A percentile compares a stretch with the other conserved stretches of the same genome.
Evolutionary conservation across 2,797 vertebrate genomes (phyloP).

Genomic region (Toxotes lorentzi): DNA sequence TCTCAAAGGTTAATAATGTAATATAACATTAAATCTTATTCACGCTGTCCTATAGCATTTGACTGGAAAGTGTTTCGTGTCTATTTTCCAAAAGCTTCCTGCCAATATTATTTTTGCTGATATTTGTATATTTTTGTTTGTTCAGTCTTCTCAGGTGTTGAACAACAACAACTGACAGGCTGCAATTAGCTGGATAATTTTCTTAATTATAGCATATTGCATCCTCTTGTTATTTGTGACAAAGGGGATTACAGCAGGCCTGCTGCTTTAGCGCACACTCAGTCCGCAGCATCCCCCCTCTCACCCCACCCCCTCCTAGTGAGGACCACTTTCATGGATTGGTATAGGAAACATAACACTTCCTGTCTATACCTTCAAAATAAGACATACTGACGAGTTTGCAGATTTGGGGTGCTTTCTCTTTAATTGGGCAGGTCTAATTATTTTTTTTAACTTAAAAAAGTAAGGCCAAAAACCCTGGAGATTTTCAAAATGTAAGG

Average conservation of each 20-base stretch:
- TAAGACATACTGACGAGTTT: neutral
- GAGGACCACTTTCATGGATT: slow-evolving; percentile 25
- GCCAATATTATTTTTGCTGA: neutral
- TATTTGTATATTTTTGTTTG: neutral
- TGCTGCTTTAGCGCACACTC: slow-evolving; percentile 53
- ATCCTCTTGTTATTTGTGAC: slow-evolving; percentile 66
- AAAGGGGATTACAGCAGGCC: slow-evolving; percentile 67
- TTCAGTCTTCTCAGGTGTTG: neutral
- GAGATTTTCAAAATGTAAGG: neutral
- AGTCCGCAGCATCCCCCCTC: slow-evolving; percentile 15
- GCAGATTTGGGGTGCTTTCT: neutral
- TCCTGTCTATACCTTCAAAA: slow-evolving; percentile 57
- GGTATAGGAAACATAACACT: neutral
- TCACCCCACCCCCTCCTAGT: neutral
- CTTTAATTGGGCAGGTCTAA: neutral
- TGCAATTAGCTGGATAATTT: slow-evolving; percentile 59
- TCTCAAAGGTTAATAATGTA: neutral
- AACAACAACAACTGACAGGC: neutral
- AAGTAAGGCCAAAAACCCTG: neutral
- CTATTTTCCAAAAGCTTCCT: neutral
- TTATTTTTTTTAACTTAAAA: neutral
- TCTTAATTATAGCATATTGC: slow-evolving; percentile 62
- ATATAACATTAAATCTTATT: neutral
- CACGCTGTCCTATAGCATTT: neutral
- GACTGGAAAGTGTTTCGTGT: neutral